phyloP scores from a whole-genome alignment of 2,113 vertebrate genomes.

The Alligator sinensis region DNA sequence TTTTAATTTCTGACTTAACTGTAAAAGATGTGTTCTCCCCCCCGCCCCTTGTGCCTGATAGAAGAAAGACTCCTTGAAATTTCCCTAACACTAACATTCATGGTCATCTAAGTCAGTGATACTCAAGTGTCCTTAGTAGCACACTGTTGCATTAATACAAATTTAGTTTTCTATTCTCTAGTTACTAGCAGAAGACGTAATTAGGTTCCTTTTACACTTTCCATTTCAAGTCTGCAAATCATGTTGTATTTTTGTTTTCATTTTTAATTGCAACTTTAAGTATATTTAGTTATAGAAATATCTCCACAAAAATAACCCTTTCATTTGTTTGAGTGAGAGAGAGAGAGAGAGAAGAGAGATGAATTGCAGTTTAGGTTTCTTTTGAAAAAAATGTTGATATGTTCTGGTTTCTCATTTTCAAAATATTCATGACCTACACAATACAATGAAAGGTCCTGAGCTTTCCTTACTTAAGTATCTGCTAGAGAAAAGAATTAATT shows the following conservation, averaged over 20 bases:
- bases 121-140: not conserved
- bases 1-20: not conserved
- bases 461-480: not conserved
- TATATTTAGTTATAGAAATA: not conserved
- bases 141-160: not conserved
- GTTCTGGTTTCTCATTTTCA: not conserved
- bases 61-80: not conserved
- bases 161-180: not conserved
- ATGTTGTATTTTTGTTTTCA: not conserved
- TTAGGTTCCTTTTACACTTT: not conserved
- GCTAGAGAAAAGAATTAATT: not conserved
- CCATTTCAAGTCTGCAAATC: not conserved
- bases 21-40: not conserved
- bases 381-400: not conserved
- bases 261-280: not conserved
- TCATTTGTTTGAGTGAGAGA: not conserved
- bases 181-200: not conserved
- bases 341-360: too few species aligned
- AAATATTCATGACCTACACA: not conserved
- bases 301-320: too few species aligned
- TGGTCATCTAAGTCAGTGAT: not conserved
- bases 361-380: not conserved
- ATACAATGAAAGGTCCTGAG: fast-evolving
- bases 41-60: too few species aligned
- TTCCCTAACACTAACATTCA: not conserved